These are phyloP conservation scores for Ptiloglossa arizonensis DNA, from an alignment of 1,140 invertebrate genomes.

Conservation along the genomic window DNA sequence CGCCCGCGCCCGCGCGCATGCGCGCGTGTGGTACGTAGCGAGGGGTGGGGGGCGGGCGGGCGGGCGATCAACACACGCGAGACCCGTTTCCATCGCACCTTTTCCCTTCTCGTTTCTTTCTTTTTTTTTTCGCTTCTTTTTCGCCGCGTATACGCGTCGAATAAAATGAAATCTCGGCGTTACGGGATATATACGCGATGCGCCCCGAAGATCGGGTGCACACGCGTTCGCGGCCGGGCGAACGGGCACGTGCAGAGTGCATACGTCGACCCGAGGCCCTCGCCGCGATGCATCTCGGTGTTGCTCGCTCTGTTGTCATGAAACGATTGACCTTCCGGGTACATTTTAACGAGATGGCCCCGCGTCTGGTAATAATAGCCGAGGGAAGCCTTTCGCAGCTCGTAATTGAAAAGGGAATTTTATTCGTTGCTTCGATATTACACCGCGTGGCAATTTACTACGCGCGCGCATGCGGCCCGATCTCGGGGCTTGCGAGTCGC, in stretches of 20 bases:
- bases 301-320: conserved; percentile 10
- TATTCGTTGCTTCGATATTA: conserved; percentile 10
- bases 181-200: background rate
- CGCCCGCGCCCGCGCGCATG: conserved; percentile 36
- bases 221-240: background rate
- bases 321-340: conserved; percentile 52
- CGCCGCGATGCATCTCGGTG: conserved; percentile 9
- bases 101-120: conserved; percentile 28
- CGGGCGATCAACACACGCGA: conserved; percentile 32
- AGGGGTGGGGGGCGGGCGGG: too few species aligned
- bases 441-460: background rate
- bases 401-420: conserved; percentile 37
- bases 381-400: background rate
- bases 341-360: conserved; percentile 58
- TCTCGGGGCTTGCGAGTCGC: background rate
- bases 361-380: conserved; percentile 6
- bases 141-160: conserved; percentile 33
- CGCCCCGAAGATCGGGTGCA: conserved; percentile 18
- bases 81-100: conserved; percentile 27
- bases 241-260: conserved; percentile 11
- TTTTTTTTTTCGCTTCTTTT: conserved; percentile 17
- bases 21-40: conserved; percentile 2
- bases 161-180: conserved; percentile 43
- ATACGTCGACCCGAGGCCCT: background rate
- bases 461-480: background rate